These are phyloP conservation scores for Bombus haemorrhoidalis DNA, from an alignment of 1,140 invertebrate genomes.

Conservation along the genomic window DNA sequence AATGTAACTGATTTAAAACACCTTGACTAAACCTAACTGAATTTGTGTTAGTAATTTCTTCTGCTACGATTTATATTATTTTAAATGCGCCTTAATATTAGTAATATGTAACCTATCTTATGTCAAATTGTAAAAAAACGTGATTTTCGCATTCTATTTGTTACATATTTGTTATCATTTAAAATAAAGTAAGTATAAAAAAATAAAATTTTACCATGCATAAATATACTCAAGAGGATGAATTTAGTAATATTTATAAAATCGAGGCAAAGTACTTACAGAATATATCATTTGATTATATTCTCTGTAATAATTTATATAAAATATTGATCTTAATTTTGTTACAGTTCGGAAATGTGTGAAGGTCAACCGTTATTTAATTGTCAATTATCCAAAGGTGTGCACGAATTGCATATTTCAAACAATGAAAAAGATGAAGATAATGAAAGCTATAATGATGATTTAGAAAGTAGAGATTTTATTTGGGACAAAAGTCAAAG, in stretches of 20 bases:
- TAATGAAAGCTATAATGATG: constrained; percentile 74
- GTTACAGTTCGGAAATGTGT: constrained; percentile 60
- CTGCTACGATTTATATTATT: background rate
- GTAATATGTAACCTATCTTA: background rate
- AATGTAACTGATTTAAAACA: background rate
- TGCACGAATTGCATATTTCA: constrained; percentile 33
- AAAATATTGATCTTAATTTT: constrained; percentile 66
- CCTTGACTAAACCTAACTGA: no score
- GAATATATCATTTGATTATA: constrained; percentile 17
- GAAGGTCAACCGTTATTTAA: constrained; percentile 39
- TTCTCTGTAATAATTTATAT: background rate
- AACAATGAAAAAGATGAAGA: constrained; percentile 68
- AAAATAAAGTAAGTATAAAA: background rate
- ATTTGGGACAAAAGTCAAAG: constrained; percentile 83
- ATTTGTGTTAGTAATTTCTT: no score
- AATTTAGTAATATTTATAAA: constrained; percentile 81
- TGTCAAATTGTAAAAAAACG: background rate
- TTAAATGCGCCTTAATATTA: background rate
- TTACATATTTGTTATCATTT: constrained; percentile 2
- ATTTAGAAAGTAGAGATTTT: constrained; percentile 77
- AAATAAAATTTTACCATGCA: constrained; percentile 25
- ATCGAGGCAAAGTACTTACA: constrained; percentile 37
- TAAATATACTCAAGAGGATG: constrained; percentile 69
- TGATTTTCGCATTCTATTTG: background rate
- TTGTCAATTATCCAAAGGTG: background rate